Conservation (phyloP, 2,888 invertebrate genomes). For the Heliconius erato region DNA sequence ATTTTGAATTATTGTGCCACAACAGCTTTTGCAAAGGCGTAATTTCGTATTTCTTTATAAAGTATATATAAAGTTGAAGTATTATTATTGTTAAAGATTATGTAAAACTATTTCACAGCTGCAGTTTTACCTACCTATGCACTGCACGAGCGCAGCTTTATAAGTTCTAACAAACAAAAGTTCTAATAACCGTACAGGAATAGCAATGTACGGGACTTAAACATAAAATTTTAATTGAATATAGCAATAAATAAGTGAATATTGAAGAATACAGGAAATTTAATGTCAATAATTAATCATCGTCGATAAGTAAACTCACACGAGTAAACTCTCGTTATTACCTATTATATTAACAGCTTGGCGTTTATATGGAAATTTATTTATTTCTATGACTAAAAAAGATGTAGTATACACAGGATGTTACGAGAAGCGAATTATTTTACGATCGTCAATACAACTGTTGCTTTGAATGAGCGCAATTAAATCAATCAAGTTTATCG, state of each 20-base stretch:
- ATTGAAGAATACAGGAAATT: background rate
- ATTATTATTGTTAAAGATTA: too few species aligned
- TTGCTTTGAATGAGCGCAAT: constrained; percentile 35
- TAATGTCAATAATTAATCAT: constrained; percentile 17
- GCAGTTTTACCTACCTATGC: background rate
- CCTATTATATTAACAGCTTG: background rate
- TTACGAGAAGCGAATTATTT: constrained; percentile 35
- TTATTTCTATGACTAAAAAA: constrained; percentile 22
- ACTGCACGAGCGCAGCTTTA: background rate
- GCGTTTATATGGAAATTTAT: constrained; percentile 17
- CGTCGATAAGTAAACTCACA: background rate
- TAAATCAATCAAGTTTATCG: constrained; percentile 45
- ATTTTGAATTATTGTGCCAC: background rate
- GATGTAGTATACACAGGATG: constrained; percentile 12
- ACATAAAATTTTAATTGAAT: background rate
- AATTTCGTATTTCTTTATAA: too few species aligned
- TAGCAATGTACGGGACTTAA: background rate
- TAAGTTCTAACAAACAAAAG: background rate
- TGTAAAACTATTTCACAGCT: background rate
- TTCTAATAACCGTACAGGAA: background rate
- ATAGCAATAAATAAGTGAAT: background rate
- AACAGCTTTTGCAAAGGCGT: background rate
- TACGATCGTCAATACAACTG: constrained; percentile 30
- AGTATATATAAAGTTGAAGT: too few species aligned
- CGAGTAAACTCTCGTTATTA: constrained; percentile 4